Evolutionary conservation across 2,113 vertebrate species (phyloP).

Genomic region (Ictalurus furcatus): DNA sequence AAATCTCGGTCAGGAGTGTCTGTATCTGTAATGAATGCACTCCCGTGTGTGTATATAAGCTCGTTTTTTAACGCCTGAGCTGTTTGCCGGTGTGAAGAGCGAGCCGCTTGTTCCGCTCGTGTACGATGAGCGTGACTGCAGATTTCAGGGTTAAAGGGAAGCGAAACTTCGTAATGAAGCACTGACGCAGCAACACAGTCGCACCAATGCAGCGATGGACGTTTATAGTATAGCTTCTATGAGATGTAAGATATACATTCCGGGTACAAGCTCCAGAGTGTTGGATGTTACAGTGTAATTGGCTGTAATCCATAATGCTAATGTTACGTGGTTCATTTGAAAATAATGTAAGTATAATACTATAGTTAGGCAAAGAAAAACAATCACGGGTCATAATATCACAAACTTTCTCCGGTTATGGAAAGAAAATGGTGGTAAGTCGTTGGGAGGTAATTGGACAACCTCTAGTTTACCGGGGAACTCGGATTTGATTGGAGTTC

Average conservation of each 20-base stretch:
- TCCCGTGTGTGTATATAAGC: not conserved
- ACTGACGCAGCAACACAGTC: no score
- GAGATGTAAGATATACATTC: not conserved
- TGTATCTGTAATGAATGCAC: not conserved
- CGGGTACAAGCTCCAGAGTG: no score
- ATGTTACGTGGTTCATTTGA: not conserved
- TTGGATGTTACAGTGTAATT: not conserved
- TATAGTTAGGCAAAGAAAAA: not conserved
- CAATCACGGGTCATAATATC: not conserved
- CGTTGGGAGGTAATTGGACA: no score
- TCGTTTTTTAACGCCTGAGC: not conserved
- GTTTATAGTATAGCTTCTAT: not conserved
- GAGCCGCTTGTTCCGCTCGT: not conserved
- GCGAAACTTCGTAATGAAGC: not conserved
- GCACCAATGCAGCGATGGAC: not conserved
- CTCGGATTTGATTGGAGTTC: not conserved
- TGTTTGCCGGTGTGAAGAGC: not conserved
- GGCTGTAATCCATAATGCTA: no score
- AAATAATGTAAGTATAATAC: no score
- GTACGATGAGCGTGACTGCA: not conserved
- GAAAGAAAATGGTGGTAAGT: not conserved
- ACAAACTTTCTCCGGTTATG: not conserved
- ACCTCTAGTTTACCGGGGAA: not conserved
- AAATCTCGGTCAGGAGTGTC: not conserved
- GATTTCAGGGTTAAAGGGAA: not conserved